phyloP scores from a whole-genome alignment of 1,140 invertebrate species.

The Harpegnathos saltator region DNA sequence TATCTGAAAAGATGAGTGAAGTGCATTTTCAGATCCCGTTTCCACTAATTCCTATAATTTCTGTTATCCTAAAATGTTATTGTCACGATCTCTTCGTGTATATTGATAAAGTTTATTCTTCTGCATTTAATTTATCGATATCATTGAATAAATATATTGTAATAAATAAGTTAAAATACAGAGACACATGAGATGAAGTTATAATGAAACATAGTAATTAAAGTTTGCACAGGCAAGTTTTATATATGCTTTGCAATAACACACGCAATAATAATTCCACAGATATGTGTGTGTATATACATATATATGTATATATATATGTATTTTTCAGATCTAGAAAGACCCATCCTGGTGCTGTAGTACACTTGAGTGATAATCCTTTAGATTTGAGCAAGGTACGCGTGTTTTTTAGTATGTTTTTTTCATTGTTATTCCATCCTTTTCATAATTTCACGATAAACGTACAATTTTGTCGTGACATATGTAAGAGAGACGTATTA shows the following conservation, averaged over 20 bases:
- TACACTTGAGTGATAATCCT: slow-evolving; percentile 98
- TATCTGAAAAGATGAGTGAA: slow-evolving; percentile 66
- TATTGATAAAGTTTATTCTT: slow-evolving; percentile 34
- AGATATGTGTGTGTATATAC: slow-evolving; percentile 52
- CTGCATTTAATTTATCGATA: slow-evolving; percentile 24
- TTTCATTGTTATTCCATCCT: slow-evolving; percentile 76
- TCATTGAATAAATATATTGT: slow-evolving; percentile 35
- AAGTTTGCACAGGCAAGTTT: slow-evolving; percentile 41
- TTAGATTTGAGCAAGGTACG: slow-evolving; percentile 96
- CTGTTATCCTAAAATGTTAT: slow-evolving; percentile 45
- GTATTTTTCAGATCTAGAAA: slow-evolving; percentile 93
- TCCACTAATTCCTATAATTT: slow-evolving; percentile 53
- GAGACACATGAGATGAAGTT: slow-evolving; percentile 13
- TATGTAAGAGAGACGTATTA: slow-evolving; percentile 23
- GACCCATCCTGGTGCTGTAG: slow-evolving; percentile 97
- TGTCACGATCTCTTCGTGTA: slow-evolving; percentile 11
- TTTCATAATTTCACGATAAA: slow-evolving; percentile 69
- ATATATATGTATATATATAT: slow-evolving; percentile 69
- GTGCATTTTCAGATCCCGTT: slow-evolving; percentile 33
- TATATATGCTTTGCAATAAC: slow-evolving; percentile 53
- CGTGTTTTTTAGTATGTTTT: slow-evolving; percentile 77
- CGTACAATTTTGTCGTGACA: slow-evolving; percentile 55
- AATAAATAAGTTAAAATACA: slow-evolving; percentile 35
- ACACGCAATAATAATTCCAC: slow-evolving; percentile 50
- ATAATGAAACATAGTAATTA: slow-evolving; percentile 21